Percentiles rank a stretch among this genome's conserved stretches.
phyloP scores from a whole-genome alignment of 1,140 invertebrate species.

The Wiebesia pumilae region DNA sequence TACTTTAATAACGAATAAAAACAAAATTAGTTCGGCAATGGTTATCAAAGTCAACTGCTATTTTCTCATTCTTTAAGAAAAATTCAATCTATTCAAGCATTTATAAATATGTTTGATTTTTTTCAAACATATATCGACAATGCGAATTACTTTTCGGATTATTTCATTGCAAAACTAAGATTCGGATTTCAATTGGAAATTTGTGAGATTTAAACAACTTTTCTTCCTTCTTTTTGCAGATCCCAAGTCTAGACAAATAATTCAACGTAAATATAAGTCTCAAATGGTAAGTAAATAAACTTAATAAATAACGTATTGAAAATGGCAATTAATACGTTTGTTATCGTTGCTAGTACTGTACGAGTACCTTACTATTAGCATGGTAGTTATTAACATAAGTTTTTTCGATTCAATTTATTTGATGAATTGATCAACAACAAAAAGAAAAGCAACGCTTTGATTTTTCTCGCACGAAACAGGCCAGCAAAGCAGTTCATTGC shows the following conservation, averaged over 20 bases:
- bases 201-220: neutral
- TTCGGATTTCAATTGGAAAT: neutral
- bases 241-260: conserved; percentile 97
- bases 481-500: conserved; percentile 71
- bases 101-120: too few relatives aligned
- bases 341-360: conserved; percentile 3
- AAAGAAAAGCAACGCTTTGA: conserved; percentile 32
- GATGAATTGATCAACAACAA: conserved; percentile 17
- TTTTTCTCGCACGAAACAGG: conserved; percentile 59
- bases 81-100: too few relatives aligned
- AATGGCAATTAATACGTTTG: conserved; percentile 24
- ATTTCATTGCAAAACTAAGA: too few relatives aligned
- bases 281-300: conserved; percentile 90
- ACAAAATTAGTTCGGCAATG: too few relatives aligned
- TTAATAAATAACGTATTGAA: neutral
- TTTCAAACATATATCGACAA: too few relatives aligned
- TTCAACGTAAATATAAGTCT: conserved; percentile 97
- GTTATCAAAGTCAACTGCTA: too few relatives aligned
- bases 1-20: too few relatives aligned
- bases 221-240: conserved; percentile 81
- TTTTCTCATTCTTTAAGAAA: too few relatives aligned
- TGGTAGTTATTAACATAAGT: neutral
- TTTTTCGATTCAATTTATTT: neutral
- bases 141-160: too few relatives aligned
- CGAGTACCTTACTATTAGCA: neutral